phyloP scores from a whole-genome alignment of 1,140 invertebrate genomes.

The Danaus plexippus region DNA sequence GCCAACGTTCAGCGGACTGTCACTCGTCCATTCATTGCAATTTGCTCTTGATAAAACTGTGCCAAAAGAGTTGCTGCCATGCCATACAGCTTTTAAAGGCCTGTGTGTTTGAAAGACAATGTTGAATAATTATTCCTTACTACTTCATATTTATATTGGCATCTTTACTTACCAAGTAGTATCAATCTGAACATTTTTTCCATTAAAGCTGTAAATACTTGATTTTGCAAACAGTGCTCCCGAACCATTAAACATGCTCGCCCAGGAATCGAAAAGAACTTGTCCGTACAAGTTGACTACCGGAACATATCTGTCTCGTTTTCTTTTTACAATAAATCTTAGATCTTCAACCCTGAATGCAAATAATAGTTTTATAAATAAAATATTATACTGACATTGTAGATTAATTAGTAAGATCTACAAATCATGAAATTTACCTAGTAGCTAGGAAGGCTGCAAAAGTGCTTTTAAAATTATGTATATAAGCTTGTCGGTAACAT shows the following conservation, averaged over 20 bases:
- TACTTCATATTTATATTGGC: neutral
- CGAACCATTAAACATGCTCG: conserved; percentile 86
- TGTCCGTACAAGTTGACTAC: conserved; percentile 92
- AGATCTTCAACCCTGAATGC: conserved; percentile 84
- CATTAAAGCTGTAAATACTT: conserved; percentile 94
- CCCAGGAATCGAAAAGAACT: conserved; percentile 93
- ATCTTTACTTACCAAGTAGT: conserved; percentile 42
- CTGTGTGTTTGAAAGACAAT: conserved; percentile 21
- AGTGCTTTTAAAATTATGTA: conserved; percentile 83
- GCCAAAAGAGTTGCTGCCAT: conserved; percentile 36
- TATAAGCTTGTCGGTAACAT: conserved; percentile 89
- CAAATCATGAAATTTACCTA: conserved; percentile 55
- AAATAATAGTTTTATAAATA: neutral
- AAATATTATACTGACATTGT: neutral
- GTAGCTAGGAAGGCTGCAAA: conserved; percentile 93
- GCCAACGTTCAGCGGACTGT: conserved; percentile 25
- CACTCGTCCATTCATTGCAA: conserved; percentile 43
- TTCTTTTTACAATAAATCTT: conserved; percentile 85
- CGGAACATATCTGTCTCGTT: conserved; percentile 84
- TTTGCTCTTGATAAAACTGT: conserved; percentile 15
- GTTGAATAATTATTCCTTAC: neutral
- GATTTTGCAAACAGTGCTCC: conserved; percentile 84
- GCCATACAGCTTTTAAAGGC: conserved; percentile 48
- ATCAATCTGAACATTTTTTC: conserved; percentile 90
- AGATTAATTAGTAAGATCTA: conserved; percentile 4